Percentiles rank a stretch among this genome's conserved stretches.
phyloP scores from a whole-genome alignment of 2,797 vertebrate genomes.

The Hypotaenidia philippensis region DNA sequence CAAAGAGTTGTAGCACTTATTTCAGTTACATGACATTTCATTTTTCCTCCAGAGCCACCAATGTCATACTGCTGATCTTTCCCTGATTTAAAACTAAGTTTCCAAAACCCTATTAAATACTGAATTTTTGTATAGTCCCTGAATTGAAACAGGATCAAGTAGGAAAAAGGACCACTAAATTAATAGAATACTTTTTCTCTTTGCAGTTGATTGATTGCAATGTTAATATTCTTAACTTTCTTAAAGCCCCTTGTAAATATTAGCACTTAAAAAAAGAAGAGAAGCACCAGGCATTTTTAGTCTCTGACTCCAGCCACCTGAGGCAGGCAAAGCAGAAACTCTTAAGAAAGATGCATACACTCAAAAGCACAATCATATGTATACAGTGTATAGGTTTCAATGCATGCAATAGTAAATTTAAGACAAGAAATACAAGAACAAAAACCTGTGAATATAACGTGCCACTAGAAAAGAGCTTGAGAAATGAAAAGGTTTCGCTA shows the following conservation, averaged over 20 bases:
- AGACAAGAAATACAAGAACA: neutral
- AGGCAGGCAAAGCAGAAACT: neutral
- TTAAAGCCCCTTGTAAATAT: neutral
- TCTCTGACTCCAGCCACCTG: neutral
- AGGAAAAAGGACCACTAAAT: neutral
- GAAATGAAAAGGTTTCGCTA: neutral
- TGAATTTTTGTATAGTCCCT: neutral
- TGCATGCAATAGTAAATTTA: neutral
- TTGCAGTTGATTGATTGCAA: neutral
- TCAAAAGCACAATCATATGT: accelerated
- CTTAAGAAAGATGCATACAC: neutral
- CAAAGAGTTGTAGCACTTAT: constrained; percentile 59
- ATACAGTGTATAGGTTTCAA: neutral
- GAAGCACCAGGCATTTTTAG: neutral
- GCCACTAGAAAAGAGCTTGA: neutral
- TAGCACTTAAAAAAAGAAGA: neutral
- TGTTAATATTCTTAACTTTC: neutral
- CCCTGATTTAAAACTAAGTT: constrained; percentile 68
- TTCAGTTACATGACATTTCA: constrained; percentile 71
- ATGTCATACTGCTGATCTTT: constrained; percentile 65
- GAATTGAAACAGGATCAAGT: neutral
- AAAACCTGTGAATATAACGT: neutral
- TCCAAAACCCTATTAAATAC: constrained; percentile 67
- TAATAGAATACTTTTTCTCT: neutral
- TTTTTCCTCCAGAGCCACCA: constrained; percentile 34